Conservation (phyloP, 2,113 vertebrate genomes). For the Myiozetetes cayanensis region DNA sequence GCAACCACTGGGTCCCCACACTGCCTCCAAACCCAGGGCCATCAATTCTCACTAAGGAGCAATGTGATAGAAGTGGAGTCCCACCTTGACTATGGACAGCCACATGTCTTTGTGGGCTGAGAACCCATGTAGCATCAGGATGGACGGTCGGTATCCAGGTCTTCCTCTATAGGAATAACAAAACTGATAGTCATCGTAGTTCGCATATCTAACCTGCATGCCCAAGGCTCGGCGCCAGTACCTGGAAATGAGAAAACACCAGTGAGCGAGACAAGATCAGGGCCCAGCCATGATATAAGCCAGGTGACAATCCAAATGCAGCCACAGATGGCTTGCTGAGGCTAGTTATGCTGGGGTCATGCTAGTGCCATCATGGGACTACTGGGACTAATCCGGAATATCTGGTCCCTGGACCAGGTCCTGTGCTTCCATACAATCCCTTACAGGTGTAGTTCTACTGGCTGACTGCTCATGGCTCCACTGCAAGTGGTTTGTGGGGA, state of each 20-base stretch:
- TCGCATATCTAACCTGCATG: slow-evolving; percentile 78
- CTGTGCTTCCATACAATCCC: neutral
- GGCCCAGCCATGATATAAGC: neutral
- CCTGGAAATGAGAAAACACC: slow-evolving; percentile 65
- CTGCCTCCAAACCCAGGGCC: neutral
- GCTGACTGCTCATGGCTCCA: neutral
- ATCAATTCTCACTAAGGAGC: neutral
- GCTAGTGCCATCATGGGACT: neutral
- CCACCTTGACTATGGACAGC: slow-evolving; percentile 90
- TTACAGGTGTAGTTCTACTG: neutral
- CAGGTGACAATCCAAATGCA: neutral
- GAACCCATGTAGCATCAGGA: slow-evolving; percentile 94
- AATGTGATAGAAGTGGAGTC: neutral
- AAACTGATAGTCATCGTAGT: slow-evolving; percentile 84
- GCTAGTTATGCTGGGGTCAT: neutral
- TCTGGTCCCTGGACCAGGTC: neutral
- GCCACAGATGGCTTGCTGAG: neutral
- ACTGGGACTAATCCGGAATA: neutral
- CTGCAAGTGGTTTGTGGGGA: neutral
- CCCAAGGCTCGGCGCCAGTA: slow-evolving; percentile 85
- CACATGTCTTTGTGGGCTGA: slow-evolving; percentile 90
- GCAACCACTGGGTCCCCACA: rapidly evolving
- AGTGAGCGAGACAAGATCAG: neutral
- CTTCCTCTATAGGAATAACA: slow-evolving; percentile 87
- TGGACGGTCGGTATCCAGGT: slow-evolving; percentile 77